phyloP scores from a whole-genome alignment of 92 coral and sea anemone species.

The Porites cylindrica region DNA sequence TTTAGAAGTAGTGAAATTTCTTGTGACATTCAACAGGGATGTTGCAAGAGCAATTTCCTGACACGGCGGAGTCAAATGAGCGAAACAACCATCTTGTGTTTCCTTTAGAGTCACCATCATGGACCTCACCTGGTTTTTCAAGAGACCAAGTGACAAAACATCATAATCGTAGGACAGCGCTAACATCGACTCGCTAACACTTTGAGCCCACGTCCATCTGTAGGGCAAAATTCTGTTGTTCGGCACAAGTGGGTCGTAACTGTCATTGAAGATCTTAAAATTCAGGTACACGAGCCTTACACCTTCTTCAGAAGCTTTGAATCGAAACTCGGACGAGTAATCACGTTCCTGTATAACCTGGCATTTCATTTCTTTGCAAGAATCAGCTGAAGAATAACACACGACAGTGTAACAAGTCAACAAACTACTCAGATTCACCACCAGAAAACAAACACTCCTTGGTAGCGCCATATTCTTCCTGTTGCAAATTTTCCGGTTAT shows the following conservation, averaged over 20 bases:
- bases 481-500: neutral
- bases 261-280: slow-evolving; percentile 22
- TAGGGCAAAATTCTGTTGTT: slow-evolving; percentile 45
- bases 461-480: neutral
- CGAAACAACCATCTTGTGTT: slow-evolving; percentile 29
- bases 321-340: slow-evolving; percentile 23
- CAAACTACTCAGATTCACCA: neutral
- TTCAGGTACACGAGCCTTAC: slow-evolving; percentile 56
- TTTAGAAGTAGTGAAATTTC: neutral
- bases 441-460: neutral
- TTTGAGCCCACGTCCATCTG: slow-evolving; percentile 65
- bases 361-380: slow-evolving; percentile 33
- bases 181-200: slow-evolving; percentile 47
- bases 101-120: slow-evolving; percentile 32
- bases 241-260: slow-evolving; percentile 40
- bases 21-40: slow-evolving; percentile 42
- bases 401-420: no score
- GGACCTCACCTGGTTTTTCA: slow-evolving; percentile 49
- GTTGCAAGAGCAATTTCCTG: slow-evolving; percentile 46
- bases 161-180: slow-evolving; percentile 57
- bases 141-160: slow-evolving; percentile 60
- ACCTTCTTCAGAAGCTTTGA: slow-evolving; percentile 48
- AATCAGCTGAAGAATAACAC: neutral
- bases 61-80: slow-evolving; percentile 37
- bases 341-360: slow-evolving; percentile 7